Percentiles rank a stretch among this genome's conserved stretches.
Conservation (phyloP, 2,797 vertebrate species). For the Alcedo quadribrachys region DNA sequence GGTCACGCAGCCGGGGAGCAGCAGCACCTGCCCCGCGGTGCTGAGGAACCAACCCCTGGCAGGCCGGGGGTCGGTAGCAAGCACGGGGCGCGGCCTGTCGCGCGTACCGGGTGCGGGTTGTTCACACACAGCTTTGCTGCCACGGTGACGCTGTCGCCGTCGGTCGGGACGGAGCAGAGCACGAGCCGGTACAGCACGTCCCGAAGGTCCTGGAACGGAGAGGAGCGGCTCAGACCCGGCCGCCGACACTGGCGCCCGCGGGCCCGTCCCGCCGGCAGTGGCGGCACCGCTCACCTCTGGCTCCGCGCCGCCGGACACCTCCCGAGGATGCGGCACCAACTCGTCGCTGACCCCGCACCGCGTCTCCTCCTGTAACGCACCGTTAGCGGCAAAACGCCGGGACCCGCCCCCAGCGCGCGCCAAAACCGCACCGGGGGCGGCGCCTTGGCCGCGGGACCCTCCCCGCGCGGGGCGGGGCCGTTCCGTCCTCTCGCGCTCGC, state of each 20-base stretch:
- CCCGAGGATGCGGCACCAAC: fast-evolving
- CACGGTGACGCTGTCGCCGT: conserved; percentile 48
- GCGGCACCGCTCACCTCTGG: background rate
- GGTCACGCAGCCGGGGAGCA: background rate
- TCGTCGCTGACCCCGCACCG: fast-evolving
- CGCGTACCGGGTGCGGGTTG: background rate
- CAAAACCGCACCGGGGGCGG: background rate
- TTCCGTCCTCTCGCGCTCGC: background rate
- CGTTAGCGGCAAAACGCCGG: background rate
- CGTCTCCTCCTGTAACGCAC: background rate
- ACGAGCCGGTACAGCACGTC: background rate
- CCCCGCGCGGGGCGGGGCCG: background rate
- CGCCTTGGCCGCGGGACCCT: fast-evolving
- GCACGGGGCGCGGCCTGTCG: too few relatives aligned
- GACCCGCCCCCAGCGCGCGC: too few relatives aligned
- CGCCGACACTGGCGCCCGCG: too few relatives aligned
- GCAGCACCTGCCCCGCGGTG: fast-evolving
- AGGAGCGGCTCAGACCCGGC: background rate
- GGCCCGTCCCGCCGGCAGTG: fast-evolving
- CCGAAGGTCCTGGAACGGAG: background rate
- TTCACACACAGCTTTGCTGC: background rate
- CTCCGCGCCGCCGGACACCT: fast-evolving
- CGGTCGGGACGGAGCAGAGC: background rate
- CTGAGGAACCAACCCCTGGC: too few relatives aligned
- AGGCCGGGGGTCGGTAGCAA: too few relatives aligned